Percentiles rank a stretch among this genome's conserved stretches.
Evolutionary conservation across 2,888 invertebrate species (phyloP).

Genomic region (Xylocampa areola): DNA sequence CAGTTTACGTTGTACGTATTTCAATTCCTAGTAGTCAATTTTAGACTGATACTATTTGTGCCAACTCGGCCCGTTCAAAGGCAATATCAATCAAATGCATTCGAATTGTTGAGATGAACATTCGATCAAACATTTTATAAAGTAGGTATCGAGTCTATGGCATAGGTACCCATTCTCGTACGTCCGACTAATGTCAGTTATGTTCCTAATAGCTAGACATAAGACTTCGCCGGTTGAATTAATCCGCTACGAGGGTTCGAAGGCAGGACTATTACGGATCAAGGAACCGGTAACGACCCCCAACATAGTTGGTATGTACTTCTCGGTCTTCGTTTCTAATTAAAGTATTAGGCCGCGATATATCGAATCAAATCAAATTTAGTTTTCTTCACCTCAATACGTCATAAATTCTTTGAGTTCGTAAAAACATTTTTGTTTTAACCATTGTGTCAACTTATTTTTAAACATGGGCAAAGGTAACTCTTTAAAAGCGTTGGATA

Average conservation of each 20-base stretch:
- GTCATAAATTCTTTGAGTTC: too few relatives aligned
- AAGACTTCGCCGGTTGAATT: conserved; percentile 40
- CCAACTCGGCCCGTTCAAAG: too few relatives aligned
- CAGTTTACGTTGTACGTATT: too few relatives aligned
- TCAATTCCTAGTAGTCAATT: too few relatives aligned
- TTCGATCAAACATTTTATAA: background rate
- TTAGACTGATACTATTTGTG: too few relatives aligned
- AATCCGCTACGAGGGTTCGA: conserved; percentile 47
- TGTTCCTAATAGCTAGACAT: conserved; percentile 40
- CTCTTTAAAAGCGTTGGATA: too few relatives aligned
- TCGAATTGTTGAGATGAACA: background rate
- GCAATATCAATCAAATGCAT: background rate
- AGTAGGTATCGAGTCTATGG: too few relatives aligned
- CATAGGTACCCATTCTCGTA: conserved; percentile 4
- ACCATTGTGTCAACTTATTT: too few relatives aligned
- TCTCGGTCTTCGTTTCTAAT: background rate
- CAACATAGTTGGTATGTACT: conserved; percentile 18
- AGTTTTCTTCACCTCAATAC: too few relatives aligned
- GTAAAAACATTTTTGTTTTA: too few relatives aligned
- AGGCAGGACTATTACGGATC: conserved; percentile 39
- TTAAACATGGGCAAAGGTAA: too few relatives aligned
- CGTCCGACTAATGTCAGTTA: conserved; percentile 34
- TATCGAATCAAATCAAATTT: too few relatives aligned
- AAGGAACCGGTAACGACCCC: conserved; percentile 27
- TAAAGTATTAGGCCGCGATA: background rate